These are phyloP conservation scores for Nemurella pictetii DNA, from an alignment of 2,888 invertebrate genomes.

Conservation along the genomic window DNA sequence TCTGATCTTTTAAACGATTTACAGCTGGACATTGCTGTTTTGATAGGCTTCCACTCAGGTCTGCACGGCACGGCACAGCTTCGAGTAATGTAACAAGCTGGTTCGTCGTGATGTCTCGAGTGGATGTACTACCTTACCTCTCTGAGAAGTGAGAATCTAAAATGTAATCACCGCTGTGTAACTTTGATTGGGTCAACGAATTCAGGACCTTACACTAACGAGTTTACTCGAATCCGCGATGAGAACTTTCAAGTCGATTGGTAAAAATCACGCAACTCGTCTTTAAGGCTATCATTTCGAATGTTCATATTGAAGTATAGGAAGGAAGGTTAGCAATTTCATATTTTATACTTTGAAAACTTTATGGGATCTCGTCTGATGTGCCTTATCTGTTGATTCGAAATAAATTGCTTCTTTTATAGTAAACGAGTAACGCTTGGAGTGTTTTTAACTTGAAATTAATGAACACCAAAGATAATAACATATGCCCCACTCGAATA, in stretches of 20 bases:
- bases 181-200: neutral
- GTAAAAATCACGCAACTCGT: neutral
- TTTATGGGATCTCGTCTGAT: neutral
- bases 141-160: neutral
- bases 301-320: neutral
- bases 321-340: too few relatives aligned
- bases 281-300: neutral
- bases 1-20: neutral
- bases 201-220: neutral
- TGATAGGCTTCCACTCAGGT: too few relatives aligned
- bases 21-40: neutral
- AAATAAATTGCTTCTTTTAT: slow-evolving; percentile 24
- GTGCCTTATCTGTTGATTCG: slow-evolving; percentile 15
- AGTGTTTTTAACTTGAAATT: neutral
- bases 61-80: too few relatives aligned
- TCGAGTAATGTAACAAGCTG: too few relatives aligned
- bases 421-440: slow-evolving; percentile 1
- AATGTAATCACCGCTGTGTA: neutral
- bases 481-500: neutral
- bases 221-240: neutral
- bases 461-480: neutral
- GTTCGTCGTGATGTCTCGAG: too few relatives aligned
- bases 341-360: slow-evolving; percentile 5
- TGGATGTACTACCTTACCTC: too few relatives aligned
- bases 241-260: neutral